phyloP scores from a whole-genome alignment of 2,797 vertebrate species.

The Hafferia zeledoni region DNA sequence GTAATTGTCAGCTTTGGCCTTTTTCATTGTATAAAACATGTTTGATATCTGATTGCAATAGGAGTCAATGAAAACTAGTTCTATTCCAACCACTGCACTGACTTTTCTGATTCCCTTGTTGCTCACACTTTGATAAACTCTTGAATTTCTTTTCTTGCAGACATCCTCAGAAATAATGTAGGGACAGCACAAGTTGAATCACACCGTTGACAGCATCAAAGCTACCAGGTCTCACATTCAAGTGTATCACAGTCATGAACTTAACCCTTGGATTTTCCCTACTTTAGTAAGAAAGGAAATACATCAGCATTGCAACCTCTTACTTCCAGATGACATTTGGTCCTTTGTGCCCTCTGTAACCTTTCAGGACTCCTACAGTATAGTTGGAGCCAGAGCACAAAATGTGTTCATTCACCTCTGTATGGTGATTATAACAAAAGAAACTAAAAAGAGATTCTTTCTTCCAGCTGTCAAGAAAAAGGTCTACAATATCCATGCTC shows the following conservation, averaged over 20 bases:
- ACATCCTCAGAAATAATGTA: not conserved
- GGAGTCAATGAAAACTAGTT: not conserved
- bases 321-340: not conserved
- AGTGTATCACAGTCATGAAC: not conserved
- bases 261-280: not conserved
- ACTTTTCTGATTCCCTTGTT: not conserved
- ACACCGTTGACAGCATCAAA: not conserved
- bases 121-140: not conserved
- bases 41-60: not conserved
- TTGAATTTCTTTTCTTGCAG: not conserved
- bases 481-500: not conserved
- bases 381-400: not conserved
- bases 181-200: not conserved
- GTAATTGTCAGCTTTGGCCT: not conserved
- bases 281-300: not conserved
- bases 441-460: not conserved
- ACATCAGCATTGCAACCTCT: not conserved
- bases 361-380: not conserved
- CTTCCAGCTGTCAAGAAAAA: not conserved
- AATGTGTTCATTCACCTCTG: not conserved
- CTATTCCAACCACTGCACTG: not conserved
- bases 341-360: not conserved
- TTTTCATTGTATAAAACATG: not conserved
- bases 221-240: not conserved
- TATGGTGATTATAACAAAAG: not conserved